Evolutionary conservation across 2,888 invertebrate genomes (phyloP).

Genomic region (Scaptomyza flava): DNA sequence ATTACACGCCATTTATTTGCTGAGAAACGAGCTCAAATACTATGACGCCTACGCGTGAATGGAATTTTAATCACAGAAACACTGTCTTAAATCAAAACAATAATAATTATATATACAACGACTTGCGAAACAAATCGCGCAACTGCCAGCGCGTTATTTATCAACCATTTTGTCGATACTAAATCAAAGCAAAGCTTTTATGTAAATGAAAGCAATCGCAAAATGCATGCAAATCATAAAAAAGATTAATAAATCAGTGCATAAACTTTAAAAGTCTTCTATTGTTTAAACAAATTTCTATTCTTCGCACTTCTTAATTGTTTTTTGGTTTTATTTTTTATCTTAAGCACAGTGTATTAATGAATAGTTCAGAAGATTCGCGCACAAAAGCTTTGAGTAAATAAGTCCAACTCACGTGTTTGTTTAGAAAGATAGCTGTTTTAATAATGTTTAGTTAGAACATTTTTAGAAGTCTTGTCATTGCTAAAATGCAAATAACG

Average conservation of each 20-base stretch:
- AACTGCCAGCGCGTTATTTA: constrained; percentile 40
- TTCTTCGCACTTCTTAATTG: not conserved
- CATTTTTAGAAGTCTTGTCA: constrained; percentile 3
- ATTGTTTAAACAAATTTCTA: not conserved
- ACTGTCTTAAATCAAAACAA: constrained; percentile 40
- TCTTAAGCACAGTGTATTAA: constrained; percentile 30
- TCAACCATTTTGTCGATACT: constrained; percentile 13
- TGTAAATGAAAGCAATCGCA: constrained; percentile 26
- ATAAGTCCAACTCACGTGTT: constrained; percentile 18
- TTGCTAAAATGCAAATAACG: constrained; percentile 26
- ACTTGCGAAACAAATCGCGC: constrained; percentile 14
- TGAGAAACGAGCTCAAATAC: constrained; percentile 32
- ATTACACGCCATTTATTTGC: not conserved
- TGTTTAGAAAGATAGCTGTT: constrained; percentile 8
- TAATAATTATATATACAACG: constrained; percentile 46
- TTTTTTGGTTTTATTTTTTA: constrained; percentile 12
- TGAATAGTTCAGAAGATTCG: constrained; percentile 1
- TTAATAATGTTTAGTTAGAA: constrained; percentile 9
- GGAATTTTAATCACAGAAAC: constrained; percentile 41
- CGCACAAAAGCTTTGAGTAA: not conserved
- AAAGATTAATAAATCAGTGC: constrained; percentile 41
- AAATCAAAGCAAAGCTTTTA: constrained; percentile 32
- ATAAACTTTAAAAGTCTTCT: constrained; percentile 15
- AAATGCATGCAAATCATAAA: constrained; percentile 33
- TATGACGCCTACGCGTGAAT: constrained; percentile 45